A percentile compares a stretch with the other conserved stretches of the same genome.
Evolutionary conservation across 2,797 vertebrate genomes (phyloP).

Genomic region (Poeciliopsis gracilis): DNA sequence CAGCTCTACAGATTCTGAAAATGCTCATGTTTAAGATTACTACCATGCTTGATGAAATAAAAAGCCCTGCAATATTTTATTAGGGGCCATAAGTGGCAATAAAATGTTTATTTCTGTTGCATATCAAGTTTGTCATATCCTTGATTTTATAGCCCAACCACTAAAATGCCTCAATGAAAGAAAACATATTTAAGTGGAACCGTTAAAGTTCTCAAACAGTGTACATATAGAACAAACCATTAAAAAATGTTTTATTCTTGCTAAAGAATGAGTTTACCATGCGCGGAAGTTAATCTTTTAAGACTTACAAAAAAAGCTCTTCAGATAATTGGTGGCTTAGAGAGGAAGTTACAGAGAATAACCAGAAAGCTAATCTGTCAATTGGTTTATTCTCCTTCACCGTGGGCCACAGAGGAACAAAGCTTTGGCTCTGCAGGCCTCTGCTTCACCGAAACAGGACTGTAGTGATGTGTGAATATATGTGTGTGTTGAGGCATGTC

Average conservation of each 20-base stretch:
- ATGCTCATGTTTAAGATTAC: constrained; percentile 4
- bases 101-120: constrained; percentile 49
- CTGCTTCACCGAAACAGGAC: constrained; percentile 34
- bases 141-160: constrained; percentile 56
- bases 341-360: constrained; percentile 14
- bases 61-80: constrained; percentile 33
- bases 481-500: constrained; percentile 25
- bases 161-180: constrained; percentile 36
- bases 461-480: constrained; percentile 5
- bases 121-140: constrained; percentile 23
- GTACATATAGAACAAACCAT: constrained; percentile 25
- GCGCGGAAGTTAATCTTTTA: not conserved
- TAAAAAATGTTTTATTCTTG: not conserved
- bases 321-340: not conserved
- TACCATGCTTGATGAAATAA: constrained; percentile 31
- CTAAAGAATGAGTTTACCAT: not conserved
- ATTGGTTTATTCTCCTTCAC: constrained; percentile 22
- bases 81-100: constrained; percentile 33
- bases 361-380: constrained; percentile 20
- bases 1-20: constrained; percentile 7
- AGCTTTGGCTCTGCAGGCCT: constrained; percentile 13
- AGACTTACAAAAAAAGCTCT: not conserved
- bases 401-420: constrained; percentile 12
- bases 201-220: constrained; percentile 36
- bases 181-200: constrained; percentile 29